These are phyloP conservation scores for Hydriomena furcata DNA, from an alignment of 2,888 invertebrate genomes.

Conservation along the genomic window DNA sequence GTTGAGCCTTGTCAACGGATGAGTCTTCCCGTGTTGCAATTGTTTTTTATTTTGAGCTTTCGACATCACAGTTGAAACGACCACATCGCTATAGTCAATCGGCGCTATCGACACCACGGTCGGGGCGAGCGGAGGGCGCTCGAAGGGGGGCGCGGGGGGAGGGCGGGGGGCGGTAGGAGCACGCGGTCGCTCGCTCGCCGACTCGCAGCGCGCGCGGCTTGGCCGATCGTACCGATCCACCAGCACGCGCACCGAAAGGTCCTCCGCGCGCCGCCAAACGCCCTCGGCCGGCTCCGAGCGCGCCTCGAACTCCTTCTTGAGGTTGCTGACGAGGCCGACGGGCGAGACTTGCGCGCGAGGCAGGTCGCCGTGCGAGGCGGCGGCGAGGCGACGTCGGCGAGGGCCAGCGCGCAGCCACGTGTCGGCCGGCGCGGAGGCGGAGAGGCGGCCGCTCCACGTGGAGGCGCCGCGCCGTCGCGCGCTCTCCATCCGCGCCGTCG, in stretches of 20 bases:
- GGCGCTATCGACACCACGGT: slow-evolving; percentile 67
- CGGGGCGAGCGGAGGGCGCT: slow-evolving; percentile 67
- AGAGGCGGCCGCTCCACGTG: slow-evolving; percentile 79
- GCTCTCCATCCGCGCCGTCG: slow-evolving; percentile 65
- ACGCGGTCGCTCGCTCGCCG: slow-evolving; percentile 38
- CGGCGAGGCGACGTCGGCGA: slow-evolving; percentile 68
- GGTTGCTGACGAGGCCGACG: slow-evolving; percentile 91
- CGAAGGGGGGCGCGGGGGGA: slow-evolving; percentile 21
- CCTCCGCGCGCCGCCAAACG: slow-evolving; percentile 87
- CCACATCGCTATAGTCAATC: slow-evolving; percentile 80
- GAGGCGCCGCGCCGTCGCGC: slow-evolving; percentile 63
- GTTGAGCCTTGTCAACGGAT: slow-evolving; percentile 94
- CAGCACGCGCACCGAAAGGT: slow-evolving; percentile 86
- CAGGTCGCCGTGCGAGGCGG: slow-evolving; percentile 71
- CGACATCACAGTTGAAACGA: slow-evolving; percentile 87
- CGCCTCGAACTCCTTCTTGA: slow-evolving; percentile 95
- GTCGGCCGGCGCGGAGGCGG: slow-evolving; percentile 85
- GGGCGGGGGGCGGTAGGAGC: slow-evolving; percentile 12
- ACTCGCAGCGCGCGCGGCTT: slow-evolving; percentile 35
- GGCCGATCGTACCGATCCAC: slow-evolving; percentile 88
- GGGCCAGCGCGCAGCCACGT: slow-evolving; percentile 75
- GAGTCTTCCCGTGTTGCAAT: slow-evolving; percentile 95
- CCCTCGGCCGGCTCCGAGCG: slow-evolving; percentile 83
- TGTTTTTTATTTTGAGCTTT: slow-evolving; percentile 91
- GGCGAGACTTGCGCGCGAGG: slow-evolving; percentile 58